Percentiles rank a stretch among this genome's conserved stretches.
These are phyloP conservation scores for Dendrophyllia cribrosa DNA, from an alignment of 64 coral and sea anemone genomes.

Conservation along the genomic window DNA sequence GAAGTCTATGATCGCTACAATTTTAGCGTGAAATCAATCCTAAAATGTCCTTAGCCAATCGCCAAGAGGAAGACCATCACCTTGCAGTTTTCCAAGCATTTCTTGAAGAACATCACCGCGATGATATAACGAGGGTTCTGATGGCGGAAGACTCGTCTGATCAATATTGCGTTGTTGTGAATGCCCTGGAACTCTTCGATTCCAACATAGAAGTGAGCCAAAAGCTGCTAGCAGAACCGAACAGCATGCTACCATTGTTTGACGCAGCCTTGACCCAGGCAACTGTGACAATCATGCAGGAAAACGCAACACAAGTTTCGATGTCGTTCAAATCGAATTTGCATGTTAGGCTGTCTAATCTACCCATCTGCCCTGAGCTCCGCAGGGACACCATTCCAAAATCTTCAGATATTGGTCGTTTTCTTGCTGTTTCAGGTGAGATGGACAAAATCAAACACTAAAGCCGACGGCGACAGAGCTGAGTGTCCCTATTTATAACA, in stretches of 20 bases:
- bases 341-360: constrained; percentile 90
- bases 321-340: constrained; percentile 92
- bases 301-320: constrained; percentile 55
- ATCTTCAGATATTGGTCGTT: constrained; percentile 88
- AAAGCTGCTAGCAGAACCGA: constrained; percentile 78
- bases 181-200: constrained; percentile 93
- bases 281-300: constrained; percentile 64
- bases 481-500: too few relatives aligned
- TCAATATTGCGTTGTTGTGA: constrained; percentile 90
- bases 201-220: constrained; percentile 87
- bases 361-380: constrained; percentile 95
- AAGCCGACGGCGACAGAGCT: too few relatives aligned
- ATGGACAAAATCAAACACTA: neutral
- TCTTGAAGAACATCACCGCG: constrained; percentile 81
- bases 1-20: neutral
- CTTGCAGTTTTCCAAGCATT: constrained; percentile 78
- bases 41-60: neutral
- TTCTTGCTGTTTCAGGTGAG: constrained; percentile 93
- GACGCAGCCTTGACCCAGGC: constrained; percentile 82
- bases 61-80: constrained; percentile 41
- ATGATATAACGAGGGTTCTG: constrained; percentile 77
- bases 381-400: constrained; percentile 87
- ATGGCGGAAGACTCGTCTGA: constrained; percentile 69
- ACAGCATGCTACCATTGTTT: constrained; percentile 85
- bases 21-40: neutral